Evolutionary conservation across 2,888 invertebrate genomes (phyloP).

Genomic region (Lordiphosa andalusiaca): DNA sequence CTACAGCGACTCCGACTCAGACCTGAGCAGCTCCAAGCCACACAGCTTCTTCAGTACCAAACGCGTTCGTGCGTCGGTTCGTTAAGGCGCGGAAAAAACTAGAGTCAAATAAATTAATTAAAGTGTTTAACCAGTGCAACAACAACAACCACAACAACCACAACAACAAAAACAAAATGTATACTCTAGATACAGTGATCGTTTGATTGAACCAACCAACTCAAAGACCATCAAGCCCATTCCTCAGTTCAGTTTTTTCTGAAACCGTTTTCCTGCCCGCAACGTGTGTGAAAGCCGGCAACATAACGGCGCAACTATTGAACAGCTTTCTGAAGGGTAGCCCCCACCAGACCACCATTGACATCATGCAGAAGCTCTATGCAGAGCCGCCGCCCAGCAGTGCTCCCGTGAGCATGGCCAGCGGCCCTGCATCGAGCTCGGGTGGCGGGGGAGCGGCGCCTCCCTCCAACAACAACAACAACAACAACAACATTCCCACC

Average conservation of each 20-base stretch:
- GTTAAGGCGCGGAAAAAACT: constrained; percentile 66
- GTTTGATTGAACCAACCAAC: constrained; percentile 20
- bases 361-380: constrained; percentile 81
- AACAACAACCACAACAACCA: constrained; percentile 8
- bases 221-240: constrained; percentile 1
- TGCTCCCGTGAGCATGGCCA: constrained; percentile 80
- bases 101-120: constrained; percentile 65
- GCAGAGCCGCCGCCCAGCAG: constrained; percentile 78
- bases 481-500: constrained; percentile 65
- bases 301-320: constrained; percentile 79
- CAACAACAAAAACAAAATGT: constrained; percentile 9
- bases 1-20: constrained; percentile 19
- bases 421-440: constrained; percentile 58
- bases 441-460: constrained; percentile 53
- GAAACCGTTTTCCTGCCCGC: constrained; percentile 37
- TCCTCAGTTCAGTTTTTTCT: constrained; percentile 33
- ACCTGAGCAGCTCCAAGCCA: constrained; percentile 19
- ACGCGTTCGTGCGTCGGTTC: constrained; percentile 72
- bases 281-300: constrained; percentile 66
- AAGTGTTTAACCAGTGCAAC: constrained; percentile 63
- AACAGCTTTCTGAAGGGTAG: constrained; percentile 79
- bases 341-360: constrained; percentile 79
- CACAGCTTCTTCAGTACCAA: constrained; percentile 46
- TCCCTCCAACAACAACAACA: constrained; percentile 59
- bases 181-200: constrained; percentile 3